Percentiles rank a stretch among this genome's conserved stretches.
These are phyloP conservation scores for Masticophis lateralis DNA, from an alignment of 2,797 vertebrate genomes.

Conservation along the genomic window DNA sequence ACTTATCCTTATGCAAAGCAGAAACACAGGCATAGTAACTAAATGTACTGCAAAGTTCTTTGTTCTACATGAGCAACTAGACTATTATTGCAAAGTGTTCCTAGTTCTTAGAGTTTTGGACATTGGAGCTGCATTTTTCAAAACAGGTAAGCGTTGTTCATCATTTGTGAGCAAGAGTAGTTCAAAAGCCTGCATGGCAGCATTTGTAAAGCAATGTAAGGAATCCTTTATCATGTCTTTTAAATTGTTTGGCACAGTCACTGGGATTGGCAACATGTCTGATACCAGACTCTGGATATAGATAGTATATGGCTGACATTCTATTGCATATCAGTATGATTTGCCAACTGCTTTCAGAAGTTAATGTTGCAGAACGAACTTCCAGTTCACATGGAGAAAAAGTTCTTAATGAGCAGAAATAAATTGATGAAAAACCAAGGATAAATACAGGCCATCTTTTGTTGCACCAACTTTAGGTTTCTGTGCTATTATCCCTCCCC, in stretches of 20 bases:
- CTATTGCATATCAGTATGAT: background rate
- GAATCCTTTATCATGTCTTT: background rate
- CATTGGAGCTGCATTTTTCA: background rate
- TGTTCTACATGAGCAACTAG: background rate
- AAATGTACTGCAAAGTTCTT: background rate
- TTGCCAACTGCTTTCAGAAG: constrained; percentile 4
- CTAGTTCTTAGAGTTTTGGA: background rate
- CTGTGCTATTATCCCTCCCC: background rate
- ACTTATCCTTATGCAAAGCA: background rate
- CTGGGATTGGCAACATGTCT: background rate
- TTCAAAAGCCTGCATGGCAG: background rate
- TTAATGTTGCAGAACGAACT: constrained; percentile 15
- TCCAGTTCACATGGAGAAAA: background rate
- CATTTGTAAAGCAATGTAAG: background rate
- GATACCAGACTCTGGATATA: background rate
- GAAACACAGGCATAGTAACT: background rate
- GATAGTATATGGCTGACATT: background rate
- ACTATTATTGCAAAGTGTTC: background rate
- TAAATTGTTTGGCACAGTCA: background rate
- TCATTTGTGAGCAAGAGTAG: background rate
- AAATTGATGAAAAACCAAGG: background rate
- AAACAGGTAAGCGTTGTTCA: background rate
- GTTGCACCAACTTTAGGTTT: background rate
- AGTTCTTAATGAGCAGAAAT: constrained; percentile 5
- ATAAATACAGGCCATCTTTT: constrained; percentile 18